Evolutionary conservation across 2,888 invertebrate genomes (phyloP).

Genomic region (Coecobrya sp.): DNA sequence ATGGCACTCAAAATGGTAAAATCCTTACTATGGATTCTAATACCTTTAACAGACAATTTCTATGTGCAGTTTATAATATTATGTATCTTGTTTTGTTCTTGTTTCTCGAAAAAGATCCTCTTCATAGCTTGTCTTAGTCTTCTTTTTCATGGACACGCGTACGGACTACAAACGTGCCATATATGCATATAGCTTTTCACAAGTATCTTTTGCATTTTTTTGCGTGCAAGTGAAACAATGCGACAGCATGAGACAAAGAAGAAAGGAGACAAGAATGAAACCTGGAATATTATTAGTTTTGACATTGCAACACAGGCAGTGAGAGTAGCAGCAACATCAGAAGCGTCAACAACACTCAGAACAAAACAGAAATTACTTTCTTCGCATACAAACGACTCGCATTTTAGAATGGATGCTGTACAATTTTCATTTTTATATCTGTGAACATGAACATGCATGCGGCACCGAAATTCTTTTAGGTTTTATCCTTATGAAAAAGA

Average conservation of each 20-base stretch:
- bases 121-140: not conserved
- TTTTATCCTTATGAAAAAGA: slow-evolving; percentile 22
- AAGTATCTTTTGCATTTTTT: not conserved
- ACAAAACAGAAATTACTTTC: not conserved
- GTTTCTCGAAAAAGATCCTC: too few relatives aligned
- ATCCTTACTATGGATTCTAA: too few relatives aligned
- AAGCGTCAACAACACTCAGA: not conserved
- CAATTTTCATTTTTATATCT: not conserved
- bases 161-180: not conserved
- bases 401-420: not conserved
- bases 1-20: too few relatives aligned
- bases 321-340: too few relatives aligned
- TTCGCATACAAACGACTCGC: not conserved
- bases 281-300: not conserved
- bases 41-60: too few relatives aligned
- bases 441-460: not conserved
- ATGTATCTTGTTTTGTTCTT: too few relatives aligned
- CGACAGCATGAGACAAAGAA: not conserved
- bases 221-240: not conserved
- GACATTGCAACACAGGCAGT: not conserved
- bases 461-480: not conserved
- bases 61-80: too few relatives aligned
- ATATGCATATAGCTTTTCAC: not conserved
- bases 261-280: not conserved
- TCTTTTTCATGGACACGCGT: slow-evolving; percentile 5